Percentiles rank a stretch among this genome's conserved stretches.
These are phyloP conservation scores for Denticeps clupeoides DNA, from an alignment of 2,797 vertebrate species.

Conservation along the genomic window DNA sequence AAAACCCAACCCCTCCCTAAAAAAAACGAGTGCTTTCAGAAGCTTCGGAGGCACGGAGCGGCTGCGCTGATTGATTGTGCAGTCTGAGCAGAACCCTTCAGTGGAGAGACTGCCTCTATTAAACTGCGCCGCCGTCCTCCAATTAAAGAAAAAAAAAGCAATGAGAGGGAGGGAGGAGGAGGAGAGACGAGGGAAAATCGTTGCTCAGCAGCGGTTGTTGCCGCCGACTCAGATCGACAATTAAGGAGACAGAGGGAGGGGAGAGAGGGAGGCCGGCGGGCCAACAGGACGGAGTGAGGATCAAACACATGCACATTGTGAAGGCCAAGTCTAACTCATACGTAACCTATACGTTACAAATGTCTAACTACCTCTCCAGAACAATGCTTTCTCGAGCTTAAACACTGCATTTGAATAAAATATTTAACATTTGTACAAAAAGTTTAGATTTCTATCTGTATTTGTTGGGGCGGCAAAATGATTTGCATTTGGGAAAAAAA, in stretches of 20 bases:
- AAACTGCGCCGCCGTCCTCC: slow-evolving; percentile 3
- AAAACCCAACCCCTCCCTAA: not conserved
- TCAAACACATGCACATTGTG: not conserved
- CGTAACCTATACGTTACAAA: no score
- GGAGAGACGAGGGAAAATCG: not conserved
- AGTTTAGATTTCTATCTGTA: no score
- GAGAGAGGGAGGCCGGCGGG: not conserved
- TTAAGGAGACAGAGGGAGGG: not conserved
- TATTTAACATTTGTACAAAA: no score
- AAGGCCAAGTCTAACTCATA: no score
- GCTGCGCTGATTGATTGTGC: not conserved
- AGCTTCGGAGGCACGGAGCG: not conserved
- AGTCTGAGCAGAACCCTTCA: not conserved
- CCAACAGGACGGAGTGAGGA: not conserved
- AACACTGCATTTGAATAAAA: no score
- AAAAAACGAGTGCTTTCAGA: not conserved
- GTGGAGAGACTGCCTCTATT: slow-evolving; percentile 1
- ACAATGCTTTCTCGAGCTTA: no score
- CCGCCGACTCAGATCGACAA: slow-evolving; percentile 3
- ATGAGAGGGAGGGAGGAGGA: not conserved
- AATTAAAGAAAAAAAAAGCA: not conserved
- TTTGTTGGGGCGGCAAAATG: no score
- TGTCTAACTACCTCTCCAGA: no score
- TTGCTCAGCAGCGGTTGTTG: slow-evolving; percentile 5
- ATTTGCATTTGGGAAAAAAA: no score